These are phyloP conservation scores for Agrochola macilenta DNA, from an alignment of 2,888 invertebrate genomes.

Conservation along the genomic window DNA sequence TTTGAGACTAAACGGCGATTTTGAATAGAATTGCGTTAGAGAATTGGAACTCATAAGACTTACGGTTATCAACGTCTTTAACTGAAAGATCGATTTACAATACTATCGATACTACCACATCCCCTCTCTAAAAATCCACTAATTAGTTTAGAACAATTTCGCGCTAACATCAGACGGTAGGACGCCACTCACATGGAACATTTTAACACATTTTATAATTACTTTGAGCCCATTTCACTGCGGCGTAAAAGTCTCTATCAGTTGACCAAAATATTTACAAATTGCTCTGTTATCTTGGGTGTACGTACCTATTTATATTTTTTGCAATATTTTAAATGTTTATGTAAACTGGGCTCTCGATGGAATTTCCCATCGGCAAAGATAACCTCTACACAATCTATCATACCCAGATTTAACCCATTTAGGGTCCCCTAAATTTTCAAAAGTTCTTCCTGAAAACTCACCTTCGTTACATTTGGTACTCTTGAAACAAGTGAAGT, in stretches of 20 bases:
- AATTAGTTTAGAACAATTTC: constrained; percentile 57
- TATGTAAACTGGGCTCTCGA: not conserved
- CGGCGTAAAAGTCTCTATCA: constrained; percentile 34
- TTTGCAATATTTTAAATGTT: constrained; percentile 24
- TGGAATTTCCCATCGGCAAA: not conserved
- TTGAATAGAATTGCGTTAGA: not conserved
- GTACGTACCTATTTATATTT: not conserved
- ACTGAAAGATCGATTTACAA: not conserved
- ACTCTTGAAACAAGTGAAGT: too few relatives aligned
- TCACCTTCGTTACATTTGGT: too few relatives aligned
- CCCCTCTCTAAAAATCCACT: constrained; percentile 25
- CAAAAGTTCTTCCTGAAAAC: too few relatives aligned
- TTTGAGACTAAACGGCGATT: not conserved
- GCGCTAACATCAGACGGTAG: constrained; percentile 49
- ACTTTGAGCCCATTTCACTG: constrained; percentile 43
- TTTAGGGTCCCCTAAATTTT: too few relatives aligned
- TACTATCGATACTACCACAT: constrained; percentile 35
- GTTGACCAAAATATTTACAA: constrained; percentile 49
- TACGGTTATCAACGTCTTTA: not conserved
- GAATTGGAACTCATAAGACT: not conserved
- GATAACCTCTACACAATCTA: not conserved
- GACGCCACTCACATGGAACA: constrained; percentile 43
- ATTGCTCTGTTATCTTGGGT: constrained; percentile 47
- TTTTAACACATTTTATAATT: constrained; percentile 35
- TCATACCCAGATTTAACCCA: not conserved